A percentile compares a stretch with the other conserved stretches of the same genome.
These are phyloP conservation scores for Lepus oiostolus DNA, from an alignment of 2,797 vertebrate species.

Conservation along the genomic window DNA sequence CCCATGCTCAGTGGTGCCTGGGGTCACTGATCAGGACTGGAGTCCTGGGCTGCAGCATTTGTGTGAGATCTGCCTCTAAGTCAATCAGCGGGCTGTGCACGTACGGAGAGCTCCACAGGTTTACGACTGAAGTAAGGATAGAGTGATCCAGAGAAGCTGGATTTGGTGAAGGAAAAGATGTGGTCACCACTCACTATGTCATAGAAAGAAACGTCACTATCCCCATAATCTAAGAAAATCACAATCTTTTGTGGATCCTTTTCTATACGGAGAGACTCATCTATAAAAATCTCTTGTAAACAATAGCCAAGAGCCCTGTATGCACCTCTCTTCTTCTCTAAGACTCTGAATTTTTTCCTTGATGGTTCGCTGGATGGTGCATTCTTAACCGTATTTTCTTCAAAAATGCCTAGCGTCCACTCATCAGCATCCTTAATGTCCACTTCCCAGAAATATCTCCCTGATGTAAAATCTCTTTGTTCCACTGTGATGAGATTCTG, in stretches of 20 bases:
- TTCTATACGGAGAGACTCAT: background rate
- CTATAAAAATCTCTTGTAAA: background rate
- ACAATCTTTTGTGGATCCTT: background rate
- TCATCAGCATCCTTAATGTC: conserved; percentile 86
- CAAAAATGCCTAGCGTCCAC: conserved; percentile 90
- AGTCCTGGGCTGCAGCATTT: background rate
- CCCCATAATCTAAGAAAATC: conserved; percentile 70
- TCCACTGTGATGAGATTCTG: conserved; percentile 87
- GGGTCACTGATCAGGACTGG: background rate
- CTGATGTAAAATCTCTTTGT: conserved; percentile 84
- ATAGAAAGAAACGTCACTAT: conserved; percentile 65
- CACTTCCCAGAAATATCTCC: conserved; percentile 71
- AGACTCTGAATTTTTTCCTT: conserved; percentile 89
- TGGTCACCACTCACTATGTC: conserved; percentile 17
- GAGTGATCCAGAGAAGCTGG: conserved; percentile 87
- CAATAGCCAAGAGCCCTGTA: conserved; percentile 89
- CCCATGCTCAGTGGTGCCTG: background rate
- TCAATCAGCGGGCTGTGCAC: background rate
- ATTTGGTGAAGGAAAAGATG: conserved; percentile 45
- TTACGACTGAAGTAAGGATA: conserved; percentile 91
- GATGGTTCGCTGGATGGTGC: conserved; percentile 86
- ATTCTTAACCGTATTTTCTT: conserved; percentile 86
- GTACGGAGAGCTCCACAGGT: background rate
- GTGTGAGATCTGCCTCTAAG: background rate
- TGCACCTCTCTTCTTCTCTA: conserved; percentile 87